Conservation (phyloP, 92 coral and sea anemone genomes). For the Montipora capitata region DNA sequence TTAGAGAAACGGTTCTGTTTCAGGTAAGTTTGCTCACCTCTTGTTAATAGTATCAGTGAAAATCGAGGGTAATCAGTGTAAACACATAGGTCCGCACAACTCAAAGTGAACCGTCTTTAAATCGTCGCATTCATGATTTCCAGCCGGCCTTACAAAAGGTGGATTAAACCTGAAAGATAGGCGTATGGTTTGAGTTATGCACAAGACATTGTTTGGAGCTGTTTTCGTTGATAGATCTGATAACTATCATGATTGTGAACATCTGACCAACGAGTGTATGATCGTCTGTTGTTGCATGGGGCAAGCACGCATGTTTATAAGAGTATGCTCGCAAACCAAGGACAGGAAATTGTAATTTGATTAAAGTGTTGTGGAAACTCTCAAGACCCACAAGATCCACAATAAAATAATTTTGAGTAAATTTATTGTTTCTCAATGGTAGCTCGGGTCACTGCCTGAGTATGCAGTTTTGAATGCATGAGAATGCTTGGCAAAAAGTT, state of each 20-base stretch:
- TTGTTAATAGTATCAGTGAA: background rate
- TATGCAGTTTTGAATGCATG: background rate
- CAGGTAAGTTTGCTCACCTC: background rate
- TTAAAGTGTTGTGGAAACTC: background rate
- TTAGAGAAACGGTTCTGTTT: too few relatives aligned
- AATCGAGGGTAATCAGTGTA: too few relatives aligned
- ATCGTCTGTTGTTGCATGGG: background rate
- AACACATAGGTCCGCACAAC: background rate
- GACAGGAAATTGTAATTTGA: constrained; percentile 8
- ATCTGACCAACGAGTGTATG: constrained; percentile 9
- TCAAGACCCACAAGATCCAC: background rate
- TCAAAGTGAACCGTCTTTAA: background rate
- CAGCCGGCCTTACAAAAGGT: background rate
- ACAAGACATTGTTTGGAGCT: background rate
- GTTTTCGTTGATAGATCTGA: too few relatives aligned
- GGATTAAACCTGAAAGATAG: background rate
- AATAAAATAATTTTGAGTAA: too few relatives aligned
- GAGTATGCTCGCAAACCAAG: background rate
- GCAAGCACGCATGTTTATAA: too few relatives aligned
- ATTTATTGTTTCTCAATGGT: too few relatives aligned
- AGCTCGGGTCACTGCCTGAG: background rate
- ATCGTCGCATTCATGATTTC: background rate
- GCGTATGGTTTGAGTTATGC: constrained; percentile 9
- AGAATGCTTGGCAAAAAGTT: background rate
- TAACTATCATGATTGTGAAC: background rate